A percentile compares a stretch with the other conserved stretches of the same genome.
Evolutionary conservation across 1,140 invertebrate species (phyloP).

Genomic region (Alviniconcha marisindica): DNA sequence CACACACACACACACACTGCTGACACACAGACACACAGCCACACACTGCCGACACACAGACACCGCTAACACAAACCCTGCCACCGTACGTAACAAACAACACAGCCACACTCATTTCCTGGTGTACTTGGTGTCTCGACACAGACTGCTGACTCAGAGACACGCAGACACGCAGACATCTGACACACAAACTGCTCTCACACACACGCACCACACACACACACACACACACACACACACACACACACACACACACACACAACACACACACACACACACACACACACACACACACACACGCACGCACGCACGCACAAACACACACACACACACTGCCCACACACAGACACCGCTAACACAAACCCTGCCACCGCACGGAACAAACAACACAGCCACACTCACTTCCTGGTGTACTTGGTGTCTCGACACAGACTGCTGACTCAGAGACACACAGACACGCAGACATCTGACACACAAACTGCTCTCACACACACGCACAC

Average conservation of each 20-base stretch:
- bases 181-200: too few species aligned
- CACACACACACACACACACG: background rate
- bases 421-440: background rate
- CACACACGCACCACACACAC: too few species aligned
- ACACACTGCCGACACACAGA: too few species aligned
- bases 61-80: too few species aligned
- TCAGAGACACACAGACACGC: background rate
- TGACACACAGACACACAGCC: background rate
- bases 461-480: background rate
- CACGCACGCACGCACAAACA: background rate
- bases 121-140: constrained; percentile 41
- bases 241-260: constrained; percentile 20
- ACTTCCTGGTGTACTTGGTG: constrained; percentile 41
- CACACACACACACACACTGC: constrained; percentile 9
- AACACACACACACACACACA: constrained; percentile 21
- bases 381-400: background rate
- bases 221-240: constrained; percentile 35
- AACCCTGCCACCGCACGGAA: background rate
- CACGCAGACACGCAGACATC: too few species aligned
- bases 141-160: too few species aligned
- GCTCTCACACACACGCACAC: too few species aligned
- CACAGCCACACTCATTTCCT: too few species aligned
- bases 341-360: background rate
- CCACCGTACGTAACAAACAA: too few species aligned
- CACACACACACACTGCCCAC: background rate